Base-by-base conservation (phyloP, 1,140 invertebrate species). In the Trichonephila clavipes region DNA sequence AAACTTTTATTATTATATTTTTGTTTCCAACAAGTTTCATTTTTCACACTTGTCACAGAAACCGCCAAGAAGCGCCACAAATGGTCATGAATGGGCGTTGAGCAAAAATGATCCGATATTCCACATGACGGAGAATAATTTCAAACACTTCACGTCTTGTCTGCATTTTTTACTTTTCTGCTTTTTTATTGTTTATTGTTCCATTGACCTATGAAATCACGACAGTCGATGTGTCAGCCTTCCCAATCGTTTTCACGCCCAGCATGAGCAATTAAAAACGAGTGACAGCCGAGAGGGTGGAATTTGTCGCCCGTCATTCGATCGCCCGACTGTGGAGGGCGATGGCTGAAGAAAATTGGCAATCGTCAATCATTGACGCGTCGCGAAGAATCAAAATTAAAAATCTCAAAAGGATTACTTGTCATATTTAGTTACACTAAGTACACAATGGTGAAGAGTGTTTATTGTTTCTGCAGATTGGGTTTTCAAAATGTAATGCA, bases 161-260 rank as follows among this genome's bases (percentile, higher is more conserved):
- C 34, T 77, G 72, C n/a, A 28, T 77, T 77, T 40, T 51, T 69
- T 21, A 24, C 21, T 28, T 77, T 21, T 77, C 34, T 77, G n/a
- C 72, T 24, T 85, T 59, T 83, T 85, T 59, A 59, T 85, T 59
- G 44, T 85, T 85, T 85, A 58, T 77, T 85, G 40, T 85, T 59
- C 44, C 82, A 85, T 85, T 59, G 40, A 59, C 82, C 82, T 85
- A 85, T 59, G 82, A 85, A 51, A 85, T 85, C 82, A 85, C 82
- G 19, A 34, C 40, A 85, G 51, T 44, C 82, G 44, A 85, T 58
- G 51, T 59, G 82, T 58, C 40, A 85, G 51, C 51, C 82, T 85
- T 85, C 28, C 40, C 51, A 59, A 85, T 85, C 40, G 82, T 85
- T 85, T 85, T 58, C 82, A 62, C 85, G 85, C 85, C 85, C 85